Evolutionary conservation across 2,888 invertebrate species (phyloP).

Genomic region (Rotaria sp.): DNA sequence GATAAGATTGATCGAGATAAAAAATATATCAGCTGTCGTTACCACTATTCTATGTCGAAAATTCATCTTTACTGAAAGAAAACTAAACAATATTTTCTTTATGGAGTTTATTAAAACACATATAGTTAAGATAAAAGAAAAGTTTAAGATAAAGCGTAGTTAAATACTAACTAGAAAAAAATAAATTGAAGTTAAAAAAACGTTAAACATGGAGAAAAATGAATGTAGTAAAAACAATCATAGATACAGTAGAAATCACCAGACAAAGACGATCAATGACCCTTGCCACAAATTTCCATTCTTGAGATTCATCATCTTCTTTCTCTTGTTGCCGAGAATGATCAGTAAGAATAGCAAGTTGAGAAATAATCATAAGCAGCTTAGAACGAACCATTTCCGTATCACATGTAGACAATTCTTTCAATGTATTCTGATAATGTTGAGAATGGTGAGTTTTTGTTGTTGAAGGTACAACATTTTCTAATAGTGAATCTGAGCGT

Average conservation of each 20-base stretch:
- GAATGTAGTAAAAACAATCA: background rate
- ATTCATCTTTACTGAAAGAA: too few species aligned
- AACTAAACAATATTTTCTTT: too few species aligned
- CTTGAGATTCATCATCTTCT: slow-evolving; percentile 17
- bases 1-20: too few species aligned
- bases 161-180: too few species aligned
- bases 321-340: background rate
- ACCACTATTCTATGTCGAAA: too few species aligned
- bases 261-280: slow-evolving; percentile 37
- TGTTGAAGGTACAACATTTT: background rate
- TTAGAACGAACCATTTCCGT: background rate
- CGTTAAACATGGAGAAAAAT: too few species aligned
- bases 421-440: background rate
- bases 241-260: slow-evolving; percentile 28
- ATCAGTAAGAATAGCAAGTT: background rate
- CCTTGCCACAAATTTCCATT: slow-evolving; percentile 39
- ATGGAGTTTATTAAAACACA: too few species aligned
- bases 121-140: too few species aligned
- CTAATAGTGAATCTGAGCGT: background rate
- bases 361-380: background rate
- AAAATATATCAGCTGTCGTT: too few species aligned
- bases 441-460: background rate
- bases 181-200: too few species aligned
- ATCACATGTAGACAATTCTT: too few species aligned
- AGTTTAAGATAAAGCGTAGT: too few species aligned